These are phyloP conservation scores for Pemphredon lugubris DNA, from an alignment of 2,888 invertebrate species.

Conservation along the genomic window DNA sequence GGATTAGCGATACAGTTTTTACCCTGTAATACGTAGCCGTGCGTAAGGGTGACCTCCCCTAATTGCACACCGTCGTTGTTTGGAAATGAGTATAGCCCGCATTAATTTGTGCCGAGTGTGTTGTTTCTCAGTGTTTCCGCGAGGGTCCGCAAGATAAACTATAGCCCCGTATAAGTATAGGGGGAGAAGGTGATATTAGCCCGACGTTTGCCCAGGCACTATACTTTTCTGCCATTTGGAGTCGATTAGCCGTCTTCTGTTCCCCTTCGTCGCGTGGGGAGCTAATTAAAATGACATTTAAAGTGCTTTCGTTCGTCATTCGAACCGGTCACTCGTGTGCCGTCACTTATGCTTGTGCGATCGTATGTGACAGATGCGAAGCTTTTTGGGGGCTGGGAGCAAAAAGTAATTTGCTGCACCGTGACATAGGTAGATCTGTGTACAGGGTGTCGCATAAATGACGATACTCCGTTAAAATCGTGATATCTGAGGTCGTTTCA, in stretches of 20 bases:
- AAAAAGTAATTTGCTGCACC: no score
- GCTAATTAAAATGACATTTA: not conserved
- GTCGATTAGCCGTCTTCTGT: constrained; percentile 28
- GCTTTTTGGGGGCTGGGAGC: no score
- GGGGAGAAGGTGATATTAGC: constrained; percentile 35
- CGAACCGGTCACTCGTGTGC: no score
- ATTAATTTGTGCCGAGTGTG: constrained; percentile 53
- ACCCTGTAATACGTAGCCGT: constrained; percentile 13
- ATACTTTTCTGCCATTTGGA: constrained; percentile 33
- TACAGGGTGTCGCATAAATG: no score
- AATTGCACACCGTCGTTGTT: constrained; percentile 40
- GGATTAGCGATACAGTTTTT: constrained; percentile 28
- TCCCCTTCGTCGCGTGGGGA: not conserved
- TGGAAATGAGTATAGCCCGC: constrained; percentile 39
- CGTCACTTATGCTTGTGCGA: no score
- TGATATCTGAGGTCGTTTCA: no score
- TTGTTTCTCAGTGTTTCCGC: constrained; percentile 47
- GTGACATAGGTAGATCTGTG: no score
- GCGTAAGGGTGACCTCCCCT: constrained; percentile 14
- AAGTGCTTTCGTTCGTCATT: no score
- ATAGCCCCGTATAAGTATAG: constrained; percentile 23
- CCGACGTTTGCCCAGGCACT: constrained; percentile 27
- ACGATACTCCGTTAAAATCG: no score
- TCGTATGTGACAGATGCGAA: no score
- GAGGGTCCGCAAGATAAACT: constrained; percentile 33